Conservation (phyloP, 2,888 invertebrate genomes). For the Conops quadrifasciatus region DNA sequence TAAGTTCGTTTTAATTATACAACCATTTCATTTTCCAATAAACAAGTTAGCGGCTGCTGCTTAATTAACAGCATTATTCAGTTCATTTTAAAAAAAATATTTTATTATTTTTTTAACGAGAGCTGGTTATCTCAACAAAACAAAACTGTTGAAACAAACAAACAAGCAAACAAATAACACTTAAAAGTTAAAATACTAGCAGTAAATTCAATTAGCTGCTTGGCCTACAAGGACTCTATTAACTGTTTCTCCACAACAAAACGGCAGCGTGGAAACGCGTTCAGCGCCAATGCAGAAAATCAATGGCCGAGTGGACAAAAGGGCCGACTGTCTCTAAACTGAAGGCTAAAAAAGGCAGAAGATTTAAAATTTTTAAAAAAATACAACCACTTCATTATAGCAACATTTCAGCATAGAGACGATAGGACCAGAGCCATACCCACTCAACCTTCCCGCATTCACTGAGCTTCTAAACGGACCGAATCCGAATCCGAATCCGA, state of each 20-base stretch:
- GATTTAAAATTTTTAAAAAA: neutral
- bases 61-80: too few species aligned
- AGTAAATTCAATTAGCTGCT: constrained; percentile 19
- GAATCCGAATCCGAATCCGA: too few species aligned
- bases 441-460: neutral
- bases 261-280: constrained; percentile 16
- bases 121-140: too few species aligned
- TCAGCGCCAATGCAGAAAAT: constrained; percentile 36
- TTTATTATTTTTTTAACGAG: too few species aligned
- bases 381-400: constrained; percentile 20
- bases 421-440: neutral
- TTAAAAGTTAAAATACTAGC: constrained; percentile 5
- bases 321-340: too few species aligned
- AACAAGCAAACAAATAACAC: neutral
- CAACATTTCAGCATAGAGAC: neutral
- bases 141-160: neutral
- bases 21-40: too few species aligned
- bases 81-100: too few species aligned
- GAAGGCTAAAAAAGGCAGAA: neutral
- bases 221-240: constrained; percentile 21
- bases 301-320: constrained; percentile 24
- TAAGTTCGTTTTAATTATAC: too few species aligned
- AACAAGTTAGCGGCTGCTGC: too few species aligned
- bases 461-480: neutral
- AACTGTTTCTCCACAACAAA: constrained; percentile 18